These are phyloP conservation scores for Dissostichus mawsoni DNA, from an alignment of 2,113 vertebrate species.

Conservation along the genomic window DNA sequence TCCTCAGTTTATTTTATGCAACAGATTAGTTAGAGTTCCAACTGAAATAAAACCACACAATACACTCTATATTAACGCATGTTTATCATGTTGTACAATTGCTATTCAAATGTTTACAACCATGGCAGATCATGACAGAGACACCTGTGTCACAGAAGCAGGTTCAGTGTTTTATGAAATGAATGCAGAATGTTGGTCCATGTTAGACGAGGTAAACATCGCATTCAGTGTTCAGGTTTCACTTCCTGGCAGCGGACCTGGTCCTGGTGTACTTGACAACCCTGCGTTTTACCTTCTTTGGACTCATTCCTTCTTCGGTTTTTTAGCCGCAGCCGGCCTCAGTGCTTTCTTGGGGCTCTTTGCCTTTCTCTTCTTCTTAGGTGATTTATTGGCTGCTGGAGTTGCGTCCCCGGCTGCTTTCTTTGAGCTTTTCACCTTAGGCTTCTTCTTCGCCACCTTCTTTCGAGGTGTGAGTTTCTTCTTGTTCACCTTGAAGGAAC, in stretches of 20 bases:
- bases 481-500: slow-evolving; percentile 74
- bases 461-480: slow-evolving; percentile 46
- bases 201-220: slow-evolving; percentile 6
- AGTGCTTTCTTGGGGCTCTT: slow-evolving; percentile 72
- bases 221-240: slow-evolving; percentile 11
- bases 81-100: slow-evolving; percentile 52
- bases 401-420: slow-evolving; percentile 35
- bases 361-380: slow-evolving; percentile 68
- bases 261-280: slow-evolving; percentile 44
- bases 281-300: slow-evolving; percentile 57
- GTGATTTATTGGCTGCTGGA: slow-evolving; percentile 67
- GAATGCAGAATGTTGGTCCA: slow-evolving; percentile 48
- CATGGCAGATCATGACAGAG: neutral
- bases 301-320: slow-evolving; percentile 52
- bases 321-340: slow-evolving; percentile 56
- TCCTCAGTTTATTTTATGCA: neutral
- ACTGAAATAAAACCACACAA: neutral
- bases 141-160: slow-evolving; percentile 27
- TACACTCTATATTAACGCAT: slow-evolving; percentile 17
- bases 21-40: no score
- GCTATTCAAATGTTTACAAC: slow-evolving; percentile 14
- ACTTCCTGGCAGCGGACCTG: slow-evolving; percentile 62
- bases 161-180: slow-evolving; percentile 23
- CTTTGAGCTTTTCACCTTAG: slow-evolving; percentile 46
- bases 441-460: slow-evolving; percentile 58